Percentiles rank a stretch among this genome's conserved stretches.
These are phyloP conservation scores for Chrysina gloriosa DNA, from an alignment of 2,888 invertebrate genomes.

Conservation along the genomic window DNA sequence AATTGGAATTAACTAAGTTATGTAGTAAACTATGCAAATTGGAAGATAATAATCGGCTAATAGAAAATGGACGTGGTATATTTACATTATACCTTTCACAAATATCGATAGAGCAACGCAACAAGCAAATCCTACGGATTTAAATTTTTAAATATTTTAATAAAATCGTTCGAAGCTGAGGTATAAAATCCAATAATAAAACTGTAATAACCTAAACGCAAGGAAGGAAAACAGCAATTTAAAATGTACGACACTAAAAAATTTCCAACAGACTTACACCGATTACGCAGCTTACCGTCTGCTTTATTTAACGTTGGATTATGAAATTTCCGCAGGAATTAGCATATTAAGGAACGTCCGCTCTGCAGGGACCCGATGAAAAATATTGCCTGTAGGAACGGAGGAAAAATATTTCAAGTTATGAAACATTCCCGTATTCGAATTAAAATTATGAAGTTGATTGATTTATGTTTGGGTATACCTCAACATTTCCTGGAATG, in stretches of 20 bases:
- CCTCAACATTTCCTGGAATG: too few relatives aligned
- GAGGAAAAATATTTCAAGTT: neutral
- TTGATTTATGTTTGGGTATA: too few relatives aligned
- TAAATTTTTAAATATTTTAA: neutral
- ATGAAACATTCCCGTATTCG: too few relatives aligned
- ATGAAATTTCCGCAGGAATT: constrained; percentile 17
- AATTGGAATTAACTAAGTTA: neutral
- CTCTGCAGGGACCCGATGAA: neutral
- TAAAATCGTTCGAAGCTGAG: too few relatives aligned
- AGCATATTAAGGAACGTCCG: neutral
- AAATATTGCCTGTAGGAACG: neutral
- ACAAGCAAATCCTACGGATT: neutral
- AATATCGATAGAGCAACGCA: neutral
- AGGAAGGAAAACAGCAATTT: neutral
- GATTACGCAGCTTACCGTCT: constrained; percentile 4
- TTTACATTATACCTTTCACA: too few relatives aligned
- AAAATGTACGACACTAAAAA: neutral
- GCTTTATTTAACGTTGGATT: constrained; percentile 9
- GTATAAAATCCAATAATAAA: neutral
- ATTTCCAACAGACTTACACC: neutral
- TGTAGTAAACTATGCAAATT: neutral
- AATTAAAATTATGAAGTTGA: too few relatives aligned
- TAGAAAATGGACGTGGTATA: neutral
- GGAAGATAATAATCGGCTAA: neutral
- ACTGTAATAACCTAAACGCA: neutral